These are phyloP conservation scores for Hemichromis elongatus DNA, from an alignment of 2,113 vertebrate genomes.

Conservation along the genomic window DNA sequence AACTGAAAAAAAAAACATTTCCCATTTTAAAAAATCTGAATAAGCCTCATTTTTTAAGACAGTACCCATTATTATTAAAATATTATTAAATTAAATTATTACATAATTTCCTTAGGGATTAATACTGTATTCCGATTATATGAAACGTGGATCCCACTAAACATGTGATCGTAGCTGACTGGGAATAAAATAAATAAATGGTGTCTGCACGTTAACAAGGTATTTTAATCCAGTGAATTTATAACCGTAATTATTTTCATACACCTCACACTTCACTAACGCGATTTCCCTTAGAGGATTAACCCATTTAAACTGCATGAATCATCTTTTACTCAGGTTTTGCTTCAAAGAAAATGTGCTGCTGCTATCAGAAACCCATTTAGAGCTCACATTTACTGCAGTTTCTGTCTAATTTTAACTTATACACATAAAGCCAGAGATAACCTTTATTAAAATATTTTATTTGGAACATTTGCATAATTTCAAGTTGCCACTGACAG, in stretches of 20 bases:
- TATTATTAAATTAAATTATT: too few relatives aligned
- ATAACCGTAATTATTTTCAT: neutral
- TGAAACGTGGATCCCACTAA: neutral
- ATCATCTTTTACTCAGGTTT: neutral
- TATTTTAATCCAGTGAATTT: neutral
- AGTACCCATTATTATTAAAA: neutral
- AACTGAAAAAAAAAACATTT: neutral
- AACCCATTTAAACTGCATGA: neutral
- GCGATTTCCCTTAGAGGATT: neutral
- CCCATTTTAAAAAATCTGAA: neutral
- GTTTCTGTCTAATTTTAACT: neutral
- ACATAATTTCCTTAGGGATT: too few relatives aligned
- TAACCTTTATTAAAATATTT: slow-evolving; percentile 33
- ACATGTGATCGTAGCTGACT: neutral
- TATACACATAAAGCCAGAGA: neutral
- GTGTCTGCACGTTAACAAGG: neutral
- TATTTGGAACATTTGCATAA: slow-evolving; percentile 19
- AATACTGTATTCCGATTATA: too few relatives aligned
- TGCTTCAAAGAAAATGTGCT: neutral
- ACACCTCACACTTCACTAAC: neutral
- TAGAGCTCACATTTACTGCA: neutral
- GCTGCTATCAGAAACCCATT: neutral
- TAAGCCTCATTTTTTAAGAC: neutral
- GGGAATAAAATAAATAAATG: neutral
- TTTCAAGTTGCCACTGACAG: neutral